Conservation (phyloP, 2,888 invertebrate genomes). For the Scaptomyza tumidula region DNA sequence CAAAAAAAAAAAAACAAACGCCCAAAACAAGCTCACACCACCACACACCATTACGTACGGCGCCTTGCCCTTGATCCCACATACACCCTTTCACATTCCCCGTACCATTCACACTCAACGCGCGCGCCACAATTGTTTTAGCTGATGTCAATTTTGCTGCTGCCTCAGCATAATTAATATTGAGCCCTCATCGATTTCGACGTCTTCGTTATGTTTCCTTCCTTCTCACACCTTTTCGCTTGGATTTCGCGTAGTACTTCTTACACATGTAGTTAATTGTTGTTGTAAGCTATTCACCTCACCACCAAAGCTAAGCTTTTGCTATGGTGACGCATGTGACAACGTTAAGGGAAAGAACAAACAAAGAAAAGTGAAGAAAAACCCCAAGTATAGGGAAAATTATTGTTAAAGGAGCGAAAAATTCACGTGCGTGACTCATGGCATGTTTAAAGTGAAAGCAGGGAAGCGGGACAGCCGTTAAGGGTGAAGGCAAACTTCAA, state of each 20-base stretch:
- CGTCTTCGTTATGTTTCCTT: not conserved
- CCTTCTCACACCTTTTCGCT: conserved; percentile 20
- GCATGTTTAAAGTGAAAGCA: conserved; percentile 14
- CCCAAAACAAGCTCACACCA: conserved; percentile 1
- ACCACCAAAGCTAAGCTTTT: conserved; percentile 7
- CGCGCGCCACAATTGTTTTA: conserved; percentile 34
- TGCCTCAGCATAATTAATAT: conserved; percentile 72
- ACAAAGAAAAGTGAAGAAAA: conserved; percentile 24
- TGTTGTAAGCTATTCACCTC: conserved; percentile 1
- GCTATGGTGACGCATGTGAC: conserved; percentile 59
- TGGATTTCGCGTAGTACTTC: conserved; percentile 17
- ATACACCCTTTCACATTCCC: not conserved
- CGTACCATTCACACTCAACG: conserved; percentile 6
- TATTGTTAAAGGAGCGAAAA: conserved; percentile 34
- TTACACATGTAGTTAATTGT: conserved; percentile 22
- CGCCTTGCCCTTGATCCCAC: conserved; percentile 7
- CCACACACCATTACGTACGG: not conserved
- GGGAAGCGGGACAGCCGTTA: not conserved
- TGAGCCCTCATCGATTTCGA: conserved; percentile 69
- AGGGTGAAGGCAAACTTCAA: not conserved
- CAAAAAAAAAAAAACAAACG: not conserved
- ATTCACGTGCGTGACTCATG: conserved; percentile 73
- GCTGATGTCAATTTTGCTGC: conserved; percentile 21
- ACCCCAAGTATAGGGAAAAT: conserved; percentile 11
- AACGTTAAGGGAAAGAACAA: conserved; percentile 28